These are phyloP conservation scores for Operophtera brumata DNA, from an alignment of 2,888 invertebrate genomes.

Conservation along the genomic window DNA sequence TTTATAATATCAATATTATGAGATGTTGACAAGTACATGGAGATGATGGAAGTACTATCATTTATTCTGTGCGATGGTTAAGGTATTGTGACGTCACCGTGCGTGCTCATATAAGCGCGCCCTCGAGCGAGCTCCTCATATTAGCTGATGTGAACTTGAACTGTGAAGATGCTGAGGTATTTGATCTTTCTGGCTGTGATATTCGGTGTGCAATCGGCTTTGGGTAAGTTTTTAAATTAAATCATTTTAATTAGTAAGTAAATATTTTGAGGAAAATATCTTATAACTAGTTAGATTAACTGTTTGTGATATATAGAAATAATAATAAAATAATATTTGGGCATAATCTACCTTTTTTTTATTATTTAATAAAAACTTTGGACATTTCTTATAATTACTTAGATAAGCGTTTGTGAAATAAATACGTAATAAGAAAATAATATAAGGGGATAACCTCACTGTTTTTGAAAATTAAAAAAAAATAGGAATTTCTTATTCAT, in stretches of 20 bases:
- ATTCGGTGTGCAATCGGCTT: conserved; percentile 45
- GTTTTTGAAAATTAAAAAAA: too few species aligned
- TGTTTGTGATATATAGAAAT: too few species aligned
- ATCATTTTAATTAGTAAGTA: not conserved
- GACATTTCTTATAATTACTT: too few species aligned
- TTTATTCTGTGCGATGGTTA: conserved; percentile 2
- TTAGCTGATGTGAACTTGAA: conserved; percentile 11
- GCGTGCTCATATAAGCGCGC: conserved; percentile 21
- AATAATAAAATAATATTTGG: too few species aligned
- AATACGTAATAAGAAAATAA: too few species aligned
- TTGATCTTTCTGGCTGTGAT: conserved; percentile 53
- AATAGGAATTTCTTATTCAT: too few species aligned
- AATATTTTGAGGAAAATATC: not conserved
- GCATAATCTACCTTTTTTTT: too few species aligned
- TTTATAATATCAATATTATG: too few species aligned
- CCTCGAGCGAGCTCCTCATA: conserved; percentile 20
- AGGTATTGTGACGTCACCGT: conserved; percentile 18
- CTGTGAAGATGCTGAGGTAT: conserved; percentile 39
- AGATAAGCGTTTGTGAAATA: too few species aligned
- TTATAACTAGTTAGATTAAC: too few species aligned
- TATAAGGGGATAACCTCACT: too few species aligned
- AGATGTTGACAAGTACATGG: conserved; percentile 2
- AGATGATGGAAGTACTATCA: not conserved
- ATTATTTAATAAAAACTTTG: too few species aligned
- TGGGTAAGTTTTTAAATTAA: conserved; percentile 43